These are phyloP conservation scores for Asbolus verrucosus DNA, from an alignment of 1,140 invertebrate genomes.

Conservation along the genomic window DNA sequence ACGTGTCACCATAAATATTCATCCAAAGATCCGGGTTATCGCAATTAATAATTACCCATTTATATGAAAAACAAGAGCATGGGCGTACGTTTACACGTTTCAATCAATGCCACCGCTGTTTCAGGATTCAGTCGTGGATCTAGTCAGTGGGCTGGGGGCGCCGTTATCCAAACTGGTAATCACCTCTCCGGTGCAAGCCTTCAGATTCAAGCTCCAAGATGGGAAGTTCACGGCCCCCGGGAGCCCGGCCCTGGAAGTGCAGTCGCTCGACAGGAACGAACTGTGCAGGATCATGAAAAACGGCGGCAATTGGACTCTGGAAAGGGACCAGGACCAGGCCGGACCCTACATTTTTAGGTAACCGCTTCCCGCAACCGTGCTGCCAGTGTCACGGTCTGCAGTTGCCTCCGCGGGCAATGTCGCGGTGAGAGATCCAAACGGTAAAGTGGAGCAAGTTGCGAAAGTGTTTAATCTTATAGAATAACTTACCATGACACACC, in stretches of 20 bases:
- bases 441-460: constrained; percentile 51
- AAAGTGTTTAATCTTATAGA: constrained; percentile 41
- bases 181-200: constrained; percentile 76
- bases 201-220: constrained; percentile 75
- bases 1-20: constrained; percentile 35
- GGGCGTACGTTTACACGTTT: constrained; percentile 3
- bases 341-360: constrained; percentile 80
- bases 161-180: constrained; percentile 77
- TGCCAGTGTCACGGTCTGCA: constrained; percentile 46
- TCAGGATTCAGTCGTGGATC: constrained; percentile 82
- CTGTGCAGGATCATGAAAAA: constrained; percentile 73
- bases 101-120: constrained; percentile 45
- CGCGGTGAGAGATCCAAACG: constrained; percentile 40
- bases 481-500: constrained; percentile 39
- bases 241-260: constrained; percentile 70
- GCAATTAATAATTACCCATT: constrained; percentile 17
- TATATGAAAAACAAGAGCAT: constrained; percentile 13
- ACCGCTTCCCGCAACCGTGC: no score
- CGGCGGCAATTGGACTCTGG: constrained; percentile 77
- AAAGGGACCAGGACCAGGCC: constrained; percentile 83
- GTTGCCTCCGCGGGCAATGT: constrained; percentile 52
- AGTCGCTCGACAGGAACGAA: constrained; percentile 69
- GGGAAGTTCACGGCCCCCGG: constrained; percentile 76
- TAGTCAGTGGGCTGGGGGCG: constrained; percentile 78
- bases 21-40: constrained; percentile 33